Base-by-base conservation (phyloP, 2,113 vertebrate species). In the Rhinoderma darwinii region DNA sequence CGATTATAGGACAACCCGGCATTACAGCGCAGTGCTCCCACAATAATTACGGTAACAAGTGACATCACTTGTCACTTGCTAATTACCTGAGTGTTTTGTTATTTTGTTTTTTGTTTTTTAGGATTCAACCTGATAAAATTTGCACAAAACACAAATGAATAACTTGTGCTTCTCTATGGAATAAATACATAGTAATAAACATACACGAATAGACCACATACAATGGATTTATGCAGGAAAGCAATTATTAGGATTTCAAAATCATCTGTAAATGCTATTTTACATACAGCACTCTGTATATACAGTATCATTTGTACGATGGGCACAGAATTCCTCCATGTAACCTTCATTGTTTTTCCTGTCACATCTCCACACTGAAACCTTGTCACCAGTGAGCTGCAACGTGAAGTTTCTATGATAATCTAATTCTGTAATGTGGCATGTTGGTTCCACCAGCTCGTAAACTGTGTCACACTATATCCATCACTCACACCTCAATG, bases 401-500 rank as follows among this genome's bases (percentile, higher is more conserved):
- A 79, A 39, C 35, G 43, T 51, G 32, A 79, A 79, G 47, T 35
- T 37, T 79, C 17, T 56, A 56, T 56, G 44, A 39, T n/a, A 59
- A 59, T 80, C 77, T 59, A 59, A 15, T 59, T 37, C 51, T 59
- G 51, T 54, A 37, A 54, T 54, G 30, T 54, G 47, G 5, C 76
- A 51, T 35, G 3, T 80, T 56, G n/a, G 27, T 56, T 80, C 50
- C 32, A 80, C 20, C 51, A 39, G 77, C 77, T 59, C 22, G n/a
- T 80, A 54, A 22, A 59, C 12, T 9, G 76, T 54, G 35, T 51
- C 77, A 59, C 51, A 25, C 35, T n/a, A 15, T 59, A 80, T 37
- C 35, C 51, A 59, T 80, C 50, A 59, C 51, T 80, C 51, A 39
- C 35, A 12, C 30, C 51, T 37, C 77, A 80, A 54, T 59, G 76